Base-by-base conservation (phyloP, 1,140 invertebrate genomes). In the Drosophila fuyamai region DNA sequence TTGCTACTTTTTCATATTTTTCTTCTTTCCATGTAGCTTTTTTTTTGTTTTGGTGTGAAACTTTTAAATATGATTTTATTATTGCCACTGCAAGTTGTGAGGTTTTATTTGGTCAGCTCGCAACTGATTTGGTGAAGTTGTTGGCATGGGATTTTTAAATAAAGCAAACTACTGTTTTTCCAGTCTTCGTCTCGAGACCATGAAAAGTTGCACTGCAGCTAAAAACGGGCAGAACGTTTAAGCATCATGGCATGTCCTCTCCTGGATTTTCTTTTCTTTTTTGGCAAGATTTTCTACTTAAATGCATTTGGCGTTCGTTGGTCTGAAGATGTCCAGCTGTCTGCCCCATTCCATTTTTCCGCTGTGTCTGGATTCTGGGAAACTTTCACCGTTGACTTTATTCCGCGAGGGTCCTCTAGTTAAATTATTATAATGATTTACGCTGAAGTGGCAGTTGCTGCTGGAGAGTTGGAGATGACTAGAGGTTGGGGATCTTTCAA, bases 1-100 rank as follows among this genome's bases (percentile, higher is more conserved):
- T 55, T 63, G 60, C 27, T 56, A 76, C 41, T 57, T 77, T 58
- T 76, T 68, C 66, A 72, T 72, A 71, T 68, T 72, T 59, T 62
- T 53, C 60, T 47, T 54, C 41, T 13, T 50, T 58, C 5, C 32
- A 54, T 66, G n/a, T 40, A 16, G 47, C 13, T 57, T 63, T 51
- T 53, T 57, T 58, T 76, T 44, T 32, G 78, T 48, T 63, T 43
- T 76, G 66, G 76, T 81, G 62, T 58, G 79, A 86, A 86, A 86
- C 71, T 86, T 86, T 86, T 86, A 88, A 86, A 86, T 86, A 86
- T 88, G 83, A 86, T 86, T 86, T 86, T 86, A 86, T 86, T 86
- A 83, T 86, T 88, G 86, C 71, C 60, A 59, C 51, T 53, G 82
- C 66, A 76, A 88, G 79, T 83, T 88, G 79, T 58, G 76, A 58